These are phyloP conservation scores for Diarsia brunnea DNA, from an alignment of 2,888 invertebrate genomes.

Conservation along the genomic window DNA sequence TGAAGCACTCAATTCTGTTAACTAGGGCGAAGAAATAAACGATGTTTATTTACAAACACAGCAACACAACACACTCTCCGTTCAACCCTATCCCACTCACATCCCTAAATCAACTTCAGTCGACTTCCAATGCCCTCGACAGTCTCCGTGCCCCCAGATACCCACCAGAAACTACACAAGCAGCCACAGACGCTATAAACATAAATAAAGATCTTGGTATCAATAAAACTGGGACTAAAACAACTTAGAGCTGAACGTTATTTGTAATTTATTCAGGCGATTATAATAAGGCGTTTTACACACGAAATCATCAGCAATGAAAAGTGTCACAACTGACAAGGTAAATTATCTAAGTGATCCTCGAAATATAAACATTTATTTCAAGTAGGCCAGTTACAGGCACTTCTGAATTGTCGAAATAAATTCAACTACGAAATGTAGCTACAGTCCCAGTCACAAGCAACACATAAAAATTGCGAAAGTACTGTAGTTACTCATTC, in stretches of 20 bases:
- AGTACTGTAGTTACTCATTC: no score
- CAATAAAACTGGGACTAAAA: conserved; percentile 55
- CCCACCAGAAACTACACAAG: conserved; percentile 21
- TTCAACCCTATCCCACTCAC: conserved; percentile 19
- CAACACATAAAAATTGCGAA: no score
- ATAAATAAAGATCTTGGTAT: conserved; percentile 50
- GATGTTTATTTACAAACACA: conserved; percentile 5
- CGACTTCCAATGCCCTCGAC: conserved; percentile 12
- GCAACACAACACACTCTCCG: not conserved
- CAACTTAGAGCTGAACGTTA: conserved; percentile 41
- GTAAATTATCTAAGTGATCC: not conserved
- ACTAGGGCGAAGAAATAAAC: conserved; percentile 1
- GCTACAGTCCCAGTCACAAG: no score
- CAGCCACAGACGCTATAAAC: conserved; percentile 37
- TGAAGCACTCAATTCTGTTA: not conserved
- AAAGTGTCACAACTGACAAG: not conserved
- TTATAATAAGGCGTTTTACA: conserved; percentile 47
- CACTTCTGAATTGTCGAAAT: no score
- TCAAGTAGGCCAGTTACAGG: no score
- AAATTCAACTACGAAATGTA: no score
- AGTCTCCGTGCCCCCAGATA: conserved; percentile 16
- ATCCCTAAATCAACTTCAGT: conserved; percentile 8
- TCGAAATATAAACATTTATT: no score
- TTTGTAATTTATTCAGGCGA: conserved; percentile 52
- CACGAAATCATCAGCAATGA: not conserved